Conservation (phyloP, 2,797 vertebrate genomes). For the Antrozous pallidus region DNA sequence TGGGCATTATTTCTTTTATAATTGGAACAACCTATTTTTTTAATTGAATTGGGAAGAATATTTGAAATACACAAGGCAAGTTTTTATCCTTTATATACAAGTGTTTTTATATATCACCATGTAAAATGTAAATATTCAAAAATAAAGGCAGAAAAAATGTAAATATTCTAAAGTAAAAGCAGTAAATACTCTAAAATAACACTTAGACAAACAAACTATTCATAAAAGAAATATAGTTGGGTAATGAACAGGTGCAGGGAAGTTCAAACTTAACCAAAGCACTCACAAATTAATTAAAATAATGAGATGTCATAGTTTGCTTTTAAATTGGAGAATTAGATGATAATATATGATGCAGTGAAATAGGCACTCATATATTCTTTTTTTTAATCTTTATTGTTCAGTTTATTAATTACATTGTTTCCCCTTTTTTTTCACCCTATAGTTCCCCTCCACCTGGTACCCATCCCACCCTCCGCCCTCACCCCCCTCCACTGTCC, state of each 20-base stretch:
- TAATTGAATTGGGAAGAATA: not conserved
- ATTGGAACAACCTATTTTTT: not conserved
- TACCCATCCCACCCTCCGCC: too few relatives aligned
- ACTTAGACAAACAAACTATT: not conserved
- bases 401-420: too few relatives aligned
- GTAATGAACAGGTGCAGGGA: not conserved
- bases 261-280: not conserved
- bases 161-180: not conserved
- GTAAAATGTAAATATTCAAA: not conserved
- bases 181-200: slow-evolving; percentile 22
- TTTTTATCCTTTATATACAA: not conserved
- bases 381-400: too few relatives aligned
- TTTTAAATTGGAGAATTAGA: not conserved
- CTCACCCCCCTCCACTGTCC: too few relatives aligned
- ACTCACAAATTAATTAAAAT: not conserved
- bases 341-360: not conserved
- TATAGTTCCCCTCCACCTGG: too few relatives aligned
- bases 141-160: not conserved
- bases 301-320: not conserved
- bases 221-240: not conserved
- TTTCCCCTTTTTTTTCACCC: too few relatives aligned
- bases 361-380: not conserved
- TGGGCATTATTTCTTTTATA: not conserved
- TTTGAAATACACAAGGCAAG: not conserved
- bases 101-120: not conserved